Percentiles rank a stretch among this genome's conserved stretches.
Evolutionary conservation across 2,797 vertebrate genomes (phyloP).

Genomic region (Dicrostonyx torquatus): DNA sequence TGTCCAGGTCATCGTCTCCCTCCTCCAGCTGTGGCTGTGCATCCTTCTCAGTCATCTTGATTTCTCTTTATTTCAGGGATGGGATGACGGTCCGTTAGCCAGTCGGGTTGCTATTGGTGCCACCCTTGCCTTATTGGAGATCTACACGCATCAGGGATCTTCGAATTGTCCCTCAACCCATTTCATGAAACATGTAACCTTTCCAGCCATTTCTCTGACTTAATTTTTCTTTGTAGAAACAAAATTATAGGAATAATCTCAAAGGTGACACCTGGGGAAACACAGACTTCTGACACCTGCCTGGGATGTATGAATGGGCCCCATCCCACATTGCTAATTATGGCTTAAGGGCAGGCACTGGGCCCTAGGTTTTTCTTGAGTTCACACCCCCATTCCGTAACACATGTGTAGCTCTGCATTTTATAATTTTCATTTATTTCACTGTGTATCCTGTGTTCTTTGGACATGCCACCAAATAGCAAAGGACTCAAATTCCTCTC

Average conservation of each 20-base stretch:
- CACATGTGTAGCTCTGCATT: neutral
- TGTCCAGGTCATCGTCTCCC: slow-evolving; percentile 87
- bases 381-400: neutral
- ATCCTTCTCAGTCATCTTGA: slow-evolving; percentile 87
- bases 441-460: neutral
- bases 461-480: neutral
- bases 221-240: neutral
- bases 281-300: neutral
- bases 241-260: neutral
- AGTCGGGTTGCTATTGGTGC: neutral
- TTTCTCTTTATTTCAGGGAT: slow-evolving; percentile 59
- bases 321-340: neutral
- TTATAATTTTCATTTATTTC: neutral
- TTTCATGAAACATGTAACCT: neutral
- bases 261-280: neutral
- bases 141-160: neutral
- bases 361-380: neutral
- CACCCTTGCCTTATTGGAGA: neutral
- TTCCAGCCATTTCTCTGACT: slow-evolving; percentile 7
- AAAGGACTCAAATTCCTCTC: slow-evolving; percentile 26
- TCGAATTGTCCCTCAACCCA: neutral
- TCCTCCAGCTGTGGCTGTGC: slow-evolving; percentile 84
- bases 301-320: neutral
- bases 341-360: neutral
- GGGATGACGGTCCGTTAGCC: neutral